Base-by-base conservation (phyloP, 1,140 invertebrate genomes). In the Bilobella aurantiaca region DNA sequence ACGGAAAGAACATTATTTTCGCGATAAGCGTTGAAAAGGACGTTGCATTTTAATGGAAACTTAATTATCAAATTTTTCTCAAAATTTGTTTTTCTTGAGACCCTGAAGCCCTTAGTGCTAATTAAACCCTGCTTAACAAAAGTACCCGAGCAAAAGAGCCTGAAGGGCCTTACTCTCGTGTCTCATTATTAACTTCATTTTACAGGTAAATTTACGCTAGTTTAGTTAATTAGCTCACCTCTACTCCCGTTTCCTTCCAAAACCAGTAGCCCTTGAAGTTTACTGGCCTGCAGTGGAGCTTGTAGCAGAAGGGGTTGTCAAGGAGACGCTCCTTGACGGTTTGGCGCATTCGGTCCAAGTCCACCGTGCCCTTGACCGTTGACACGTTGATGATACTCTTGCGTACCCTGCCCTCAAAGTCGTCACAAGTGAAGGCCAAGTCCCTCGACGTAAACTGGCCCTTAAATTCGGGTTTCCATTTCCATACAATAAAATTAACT, bases 211-310 rank as follows among this genome's bases (percentile, higher is more conserved):
- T 42, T 42, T 42, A 42, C 8, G 34, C 8, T 42, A 42, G 18
- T 42, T 42, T 42, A 42, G 34, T 42, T 42, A 42, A n/a, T n/a
- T 42, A 18, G 61, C 65, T 2, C 56, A 70, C 69, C 58, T 67
- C 29, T 32, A 67, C 42, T 58, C 60, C 64, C 37, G 59, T 65
- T 32, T 66, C 47, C 34, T 69, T 58, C 70, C 70, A 72, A 62
- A 68, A 73, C 68, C 68, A 73, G 46, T 67, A 73, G 25, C 68
- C 68, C 61, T 68, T 16, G 53, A 66, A 73, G 3, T 46, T 21
- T 2, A 56, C 28, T 3, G 71, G 71, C 25, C 68, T 59, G 58
- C 68, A 73, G 1, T 62, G 32, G 2, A 73, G 14, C 63, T 57
- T 66, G 58, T 57, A 62, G 47, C 62, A 70, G 25, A 71, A 58